phyloP scores from a whole-genome alignment of 2,888 invertebrate genomes.

The Pseudococcus longispinus region DNA sequence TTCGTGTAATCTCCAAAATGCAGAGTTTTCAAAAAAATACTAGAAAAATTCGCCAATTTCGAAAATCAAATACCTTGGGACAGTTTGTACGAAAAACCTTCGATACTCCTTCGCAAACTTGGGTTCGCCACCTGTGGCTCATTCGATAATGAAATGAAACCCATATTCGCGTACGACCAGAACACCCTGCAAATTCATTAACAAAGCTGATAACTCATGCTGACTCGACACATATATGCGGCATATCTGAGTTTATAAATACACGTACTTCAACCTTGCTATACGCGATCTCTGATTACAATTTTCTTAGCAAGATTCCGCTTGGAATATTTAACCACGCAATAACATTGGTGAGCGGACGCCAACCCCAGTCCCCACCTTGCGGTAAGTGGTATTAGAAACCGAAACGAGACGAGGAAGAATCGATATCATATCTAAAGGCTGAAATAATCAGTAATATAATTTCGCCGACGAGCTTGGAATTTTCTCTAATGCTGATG shows the following conservation, averaged over 20 bases:
- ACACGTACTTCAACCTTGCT: background rate
- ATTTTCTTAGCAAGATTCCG: background rate
- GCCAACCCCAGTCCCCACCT: background rate
- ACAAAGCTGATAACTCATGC: background rate
- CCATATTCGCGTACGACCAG: background rate
- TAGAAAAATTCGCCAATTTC: no score
- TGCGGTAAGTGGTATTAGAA: background rate
- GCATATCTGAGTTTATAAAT: background rate
- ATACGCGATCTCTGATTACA: background rate
- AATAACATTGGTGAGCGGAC: background rate
- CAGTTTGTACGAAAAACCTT: background rate
- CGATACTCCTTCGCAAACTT: background rate
- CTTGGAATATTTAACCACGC: background rate
- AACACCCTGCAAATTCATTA: background rate
- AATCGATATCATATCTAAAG: conserved; percentile 5
- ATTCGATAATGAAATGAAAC: background rate
- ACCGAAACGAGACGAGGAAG: background rate
- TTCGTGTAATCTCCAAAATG: no score
- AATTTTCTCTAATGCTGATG: background rate
- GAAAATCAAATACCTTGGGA: no score
- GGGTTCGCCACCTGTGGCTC: background rate
- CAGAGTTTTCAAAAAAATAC: no score
- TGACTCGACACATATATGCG: background rate
- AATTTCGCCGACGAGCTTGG: background rate
- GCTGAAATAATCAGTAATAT: conserved; percentile 8